phyloP scores from a whole-genome alignment of 2,888 invertebrate genomes.

The Pantelozetes paolii region DNA sequence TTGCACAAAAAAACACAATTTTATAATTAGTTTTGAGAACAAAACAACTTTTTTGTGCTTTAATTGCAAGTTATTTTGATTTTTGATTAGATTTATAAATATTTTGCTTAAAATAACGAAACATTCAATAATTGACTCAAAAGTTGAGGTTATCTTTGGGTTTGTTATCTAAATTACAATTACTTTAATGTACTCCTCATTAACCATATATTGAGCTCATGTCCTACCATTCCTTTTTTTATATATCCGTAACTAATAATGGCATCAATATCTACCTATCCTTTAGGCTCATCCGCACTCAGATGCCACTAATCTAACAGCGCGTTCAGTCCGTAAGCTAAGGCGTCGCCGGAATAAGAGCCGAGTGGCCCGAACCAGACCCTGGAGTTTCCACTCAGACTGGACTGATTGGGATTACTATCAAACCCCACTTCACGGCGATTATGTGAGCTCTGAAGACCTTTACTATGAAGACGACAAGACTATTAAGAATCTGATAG shows the following conservation, averaged over 20 bases:
- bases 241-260: background rate
- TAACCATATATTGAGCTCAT: background rate
- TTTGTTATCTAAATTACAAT: background rate
- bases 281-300: slow-evolving; percentile 39
- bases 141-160: no score
- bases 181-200: background rate
- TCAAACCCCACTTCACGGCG: slow-evolving; percentile 40
- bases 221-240: background rate
- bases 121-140: no score
- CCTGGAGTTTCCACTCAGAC: slow-evolving; percentile 43
- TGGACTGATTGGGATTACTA: slow-evolving; percentile 44
- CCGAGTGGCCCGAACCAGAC: slow-evolving; percentile 37
- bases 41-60: no score
- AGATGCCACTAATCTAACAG: slow-evolving; percentile 19
- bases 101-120: no score
- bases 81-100: no score
- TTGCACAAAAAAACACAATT: background rate
- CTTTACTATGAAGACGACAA: slow-evolving; percentile 42
- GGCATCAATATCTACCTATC: background rate
- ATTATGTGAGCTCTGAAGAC: slow-evolving; percentile 41
- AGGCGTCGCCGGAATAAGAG: slow-evolving; percentile 33
- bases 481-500: slow-evolving; percentile 37
- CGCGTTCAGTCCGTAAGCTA: slow-evolving; percentile 36
- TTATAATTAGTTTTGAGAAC: background rate
- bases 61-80: no score